Evolutionary conservation across 2,113 vertebrate species (phyloP).

Genomic region (Echinops telfairi): DNA sequence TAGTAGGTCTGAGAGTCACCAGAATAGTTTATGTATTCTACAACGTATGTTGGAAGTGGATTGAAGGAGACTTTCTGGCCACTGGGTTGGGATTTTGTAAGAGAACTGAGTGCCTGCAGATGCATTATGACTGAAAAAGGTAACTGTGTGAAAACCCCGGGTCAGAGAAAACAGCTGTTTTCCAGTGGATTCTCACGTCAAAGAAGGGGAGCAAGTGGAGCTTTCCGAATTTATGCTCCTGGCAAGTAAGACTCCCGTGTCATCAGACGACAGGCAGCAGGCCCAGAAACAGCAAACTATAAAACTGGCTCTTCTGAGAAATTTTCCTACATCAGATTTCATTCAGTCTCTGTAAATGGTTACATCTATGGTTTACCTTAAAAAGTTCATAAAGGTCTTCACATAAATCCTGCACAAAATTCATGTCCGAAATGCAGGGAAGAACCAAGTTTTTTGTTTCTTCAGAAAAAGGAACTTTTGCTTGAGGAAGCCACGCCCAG

Average conservation of each 20-base stretch:
- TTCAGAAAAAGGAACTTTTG: slow-evolving; percentile 97
- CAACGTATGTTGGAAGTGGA: slow-evolving; percentile 6
- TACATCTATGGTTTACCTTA: slow-evolving; percentile 89
- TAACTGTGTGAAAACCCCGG: slow-evolving; percentile 47
- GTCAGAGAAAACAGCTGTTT: slow-evolving; percentile 35
- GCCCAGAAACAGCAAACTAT: slow-evolving; percentile 9
- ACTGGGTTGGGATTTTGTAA: slow-evolving; percentile 7
- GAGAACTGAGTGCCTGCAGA: slow-evolving; percentile 12
- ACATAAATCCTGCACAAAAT: slow-evolving; percentile 98
- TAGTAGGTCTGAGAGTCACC: background rate
- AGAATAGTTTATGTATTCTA: background rate
- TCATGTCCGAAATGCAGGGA: slow-evolving; percentile 97
- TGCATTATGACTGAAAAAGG: slow-evolving; percentile 8
- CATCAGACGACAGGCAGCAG: background rate
- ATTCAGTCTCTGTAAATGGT: slow-evolving; percentile 53
- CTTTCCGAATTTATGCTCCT: slow-evolving; percentile 11
- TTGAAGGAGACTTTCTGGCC: slow-evolving; percentile 9
- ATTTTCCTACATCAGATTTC: too few relatives aligned
- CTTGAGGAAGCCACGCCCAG: slow-evolving; percentile 98
- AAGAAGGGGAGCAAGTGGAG: background rate
- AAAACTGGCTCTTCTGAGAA: background rate
- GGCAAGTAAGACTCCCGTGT: slow-evolving; percentile 17
- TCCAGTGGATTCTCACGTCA: slow-evolving; percentile 26
- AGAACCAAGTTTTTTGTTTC: slow-evolving; percentile 95
- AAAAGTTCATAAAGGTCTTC: slow-evolving; percentile 98